Evolutionary conservation across 23 tunicate species (phyloP).

Genomic region (Ciona savignyi): DNA sequence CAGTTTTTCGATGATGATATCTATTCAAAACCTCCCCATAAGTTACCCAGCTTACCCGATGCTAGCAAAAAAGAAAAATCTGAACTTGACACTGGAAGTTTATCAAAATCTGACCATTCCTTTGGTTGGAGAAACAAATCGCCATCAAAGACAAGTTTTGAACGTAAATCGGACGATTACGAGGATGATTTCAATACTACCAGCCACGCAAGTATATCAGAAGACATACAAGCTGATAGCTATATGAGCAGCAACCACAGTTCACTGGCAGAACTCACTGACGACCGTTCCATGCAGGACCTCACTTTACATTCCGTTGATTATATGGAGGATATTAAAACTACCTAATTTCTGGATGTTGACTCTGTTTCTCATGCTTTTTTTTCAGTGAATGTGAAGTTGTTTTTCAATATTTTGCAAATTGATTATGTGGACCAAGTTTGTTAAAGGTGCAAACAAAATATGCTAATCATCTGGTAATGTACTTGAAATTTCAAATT

Average conservation of each 20-base stretch:
- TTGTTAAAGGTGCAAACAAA: too few relatives aligned
- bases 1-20: constrained; percentile 36
- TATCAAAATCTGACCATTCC: not conserved
- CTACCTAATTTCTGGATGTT: too few relatives aligned
- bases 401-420: too few relatives aligned
- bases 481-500: too few relatives aligned
- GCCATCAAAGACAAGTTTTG: not conserved
- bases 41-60: not conserved
- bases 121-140: not conserved
- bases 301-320: constrained; percentile 18
- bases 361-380: too few relatives aligned
- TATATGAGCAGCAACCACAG: constrained; percentile 34
- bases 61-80: not conserved
- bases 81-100: not conserved
- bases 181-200: constrained; percentile 70
- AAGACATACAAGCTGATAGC: constrained; percentile 61
- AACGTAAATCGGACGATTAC: constrained; percentile 11
- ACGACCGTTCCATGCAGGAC: constrained; percentile 35
- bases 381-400: too few relatives aligned
- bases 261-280: constrained; percentile 49
- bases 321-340: constrained; percentile 64
- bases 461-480: too few relatives aligned
- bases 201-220: constrained; percentile 68
- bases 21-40: constrained; percentile 2
- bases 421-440: too few relatives aligned